A percentile compares a stretch with the other conserved stretches of the same genome.
Evolutionary conservation across 1,140 invertebrate genomes (phyloP).

Genomic region (Heliothis virescens): DNA sequence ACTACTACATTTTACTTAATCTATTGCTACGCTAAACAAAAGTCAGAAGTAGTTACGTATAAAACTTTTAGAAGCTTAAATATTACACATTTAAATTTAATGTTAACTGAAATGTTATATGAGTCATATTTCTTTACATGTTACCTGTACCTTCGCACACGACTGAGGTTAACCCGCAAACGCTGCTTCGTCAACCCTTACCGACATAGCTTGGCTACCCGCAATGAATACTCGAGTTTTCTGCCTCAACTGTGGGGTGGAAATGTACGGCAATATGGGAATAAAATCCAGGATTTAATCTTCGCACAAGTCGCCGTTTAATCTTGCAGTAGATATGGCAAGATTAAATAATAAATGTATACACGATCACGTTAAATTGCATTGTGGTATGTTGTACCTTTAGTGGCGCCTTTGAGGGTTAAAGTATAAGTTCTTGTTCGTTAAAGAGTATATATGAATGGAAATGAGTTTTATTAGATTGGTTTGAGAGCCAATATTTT

Average conservation of each 20-base stretch:
- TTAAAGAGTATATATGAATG: slow-evolving; percentile 31
- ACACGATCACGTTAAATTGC: slow-evolving; percentile 75
- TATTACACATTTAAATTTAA: not conserved
- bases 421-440: slow-evolving; percentile 26
- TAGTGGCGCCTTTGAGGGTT: slow-evolving; percentile 57
- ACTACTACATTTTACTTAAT: too few species aligned
- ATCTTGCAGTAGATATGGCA: slow-evolving; percentile 77
- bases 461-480: slow-evolving; percentile 20
- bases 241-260: slow-evolving; percentile 74
- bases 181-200: slow-evolving; percentile 62
- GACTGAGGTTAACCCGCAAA: slow-evolving; percentile 49
- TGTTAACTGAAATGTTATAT: slow-evolving; percentile 9
- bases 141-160: slow-evolving; percentile 20
- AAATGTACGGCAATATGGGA: slow-evolving; percentile 80
- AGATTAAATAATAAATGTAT: slow-evolving; percentile 80
- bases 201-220: slow-evolving; percentile 65
- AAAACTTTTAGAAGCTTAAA: not conserved
- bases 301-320: slow-evolving; percentile 79
- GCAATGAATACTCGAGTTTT: slow-evolving; percentile 82
- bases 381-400: slow-evolving; percentile 58
- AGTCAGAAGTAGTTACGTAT: too few species aligned
- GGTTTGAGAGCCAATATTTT: slow-evolving; percentile 9
- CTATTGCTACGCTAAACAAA: too few species aligned
- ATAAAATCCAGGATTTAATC: slow-evolving; percentile 83
- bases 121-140: slow-evolving; percentile 3